Conservation (phyloP, 2,113 vertebrate species). For the Motacilla tschutschensis region DNA sequence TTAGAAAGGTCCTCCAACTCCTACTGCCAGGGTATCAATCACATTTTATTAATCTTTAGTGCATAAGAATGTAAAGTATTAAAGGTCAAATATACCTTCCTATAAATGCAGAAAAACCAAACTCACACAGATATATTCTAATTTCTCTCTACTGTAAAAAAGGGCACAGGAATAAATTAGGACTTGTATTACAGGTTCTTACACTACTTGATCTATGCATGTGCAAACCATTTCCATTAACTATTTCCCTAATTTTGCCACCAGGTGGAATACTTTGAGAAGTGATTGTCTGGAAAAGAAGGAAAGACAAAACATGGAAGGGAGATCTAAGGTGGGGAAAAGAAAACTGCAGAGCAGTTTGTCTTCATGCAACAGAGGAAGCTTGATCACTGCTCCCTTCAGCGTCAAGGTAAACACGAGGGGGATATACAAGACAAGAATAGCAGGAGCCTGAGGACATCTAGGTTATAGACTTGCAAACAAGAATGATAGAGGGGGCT, state of each 20-base stretch:
- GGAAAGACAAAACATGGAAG: neutral
- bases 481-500: neutral
- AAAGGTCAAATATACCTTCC: neutral
- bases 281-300: neutral
- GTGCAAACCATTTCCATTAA: neutral
- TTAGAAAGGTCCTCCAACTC: neutral
- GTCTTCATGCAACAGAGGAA: neutral
- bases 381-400: neutral
- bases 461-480: neutral
- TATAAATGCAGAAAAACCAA: neutral
- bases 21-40: neutral
- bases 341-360: neutral
- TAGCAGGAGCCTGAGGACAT: neutral
- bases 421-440: neutral
- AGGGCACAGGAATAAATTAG: neutral
- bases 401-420: neutral
- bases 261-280: constrained; percentile 40
- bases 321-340: neutral
- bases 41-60: neutral
- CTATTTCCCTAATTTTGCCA: constrained; percentile 31
- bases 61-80: neutral
- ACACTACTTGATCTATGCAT: neutral
- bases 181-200: neutral
- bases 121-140: neutral
- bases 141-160: neutral